Evolutionary conservation across 2,113 vertebrate species (phyloP), one percentile per base, ranked within the genome.

Genomic region (Bettongia penicillata): DNA sequence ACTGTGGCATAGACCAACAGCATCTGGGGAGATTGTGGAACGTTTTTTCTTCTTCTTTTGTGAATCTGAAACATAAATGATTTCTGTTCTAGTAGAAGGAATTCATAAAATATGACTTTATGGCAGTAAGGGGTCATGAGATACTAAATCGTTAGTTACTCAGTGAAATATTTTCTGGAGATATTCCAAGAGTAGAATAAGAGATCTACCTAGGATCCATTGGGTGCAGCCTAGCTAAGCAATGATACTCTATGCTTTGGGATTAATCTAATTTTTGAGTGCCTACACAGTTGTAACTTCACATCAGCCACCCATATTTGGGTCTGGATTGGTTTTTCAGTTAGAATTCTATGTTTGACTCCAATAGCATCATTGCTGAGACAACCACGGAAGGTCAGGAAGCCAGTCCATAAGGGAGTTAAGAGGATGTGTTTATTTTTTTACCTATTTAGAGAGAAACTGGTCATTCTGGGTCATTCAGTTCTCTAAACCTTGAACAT

Each of bases 281-380:
- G 12, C 12, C 12, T 68, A 37, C 68, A 84, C 22, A 84, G 16
- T 90, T 57, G 84, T n/a, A 6, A n/a, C 26, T 14, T 55, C 25
- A 43, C 90, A 16, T 26, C 49, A 22, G 55, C 51, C 51, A n/a
- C 48, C 37, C 1, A n/a, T 53, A 0, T 95, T 89, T 91, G 92
- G 24, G 26, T 95, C 91, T n/a, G 37, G 84, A 52, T 77, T 16
- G 26, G 51, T 68, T 91, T 50, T 90, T 89, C 92, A 16, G 2
- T 50, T 93, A 37, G 68, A 52, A 89, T 53, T 53, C 19, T 52
- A 89, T 93, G 24, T 94, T 77, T 95, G 93, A 89, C 49, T 94
- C 49, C 92, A 6, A 51, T 57, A 50, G 94, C 53, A 37, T 91
- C 93, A 89, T 28, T 91, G 53, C 7, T 68, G 53, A 55, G 47